Evolutionary conservation across 2,888 invertebrate species (phyloP).

Genomic region (Muscina levida): DNA sequence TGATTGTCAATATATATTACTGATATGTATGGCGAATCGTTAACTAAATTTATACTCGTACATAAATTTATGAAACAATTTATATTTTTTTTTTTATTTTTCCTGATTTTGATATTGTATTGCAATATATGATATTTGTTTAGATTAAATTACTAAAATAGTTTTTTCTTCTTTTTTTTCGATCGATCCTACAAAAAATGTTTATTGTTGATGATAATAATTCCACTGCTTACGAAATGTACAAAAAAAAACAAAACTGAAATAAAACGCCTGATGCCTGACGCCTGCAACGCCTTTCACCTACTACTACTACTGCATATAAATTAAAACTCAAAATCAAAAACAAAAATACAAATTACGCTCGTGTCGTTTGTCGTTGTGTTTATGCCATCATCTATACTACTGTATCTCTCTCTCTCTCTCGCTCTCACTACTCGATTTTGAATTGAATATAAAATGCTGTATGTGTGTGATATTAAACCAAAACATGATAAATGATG

Average conservation of each 20-base stretch:
- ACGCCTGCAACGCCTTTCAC: conserved; percentile 56
- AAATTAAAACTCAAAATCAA: too few species aligned
- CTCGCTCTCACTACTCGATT: too few species aligned
- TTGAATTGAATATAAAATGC: too few species aligned
- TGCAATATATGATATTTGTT: conserved; percentile 8
- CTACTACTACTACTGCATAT: conserved; percentile 30
- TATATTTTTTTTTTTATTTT: too few species aligned
- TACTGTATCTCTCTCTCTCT: background rate
- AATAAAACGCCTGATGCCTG: conserved; percentile 21
- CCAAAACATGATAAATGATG: conserved; percentile 15
- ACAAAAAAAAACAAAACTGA: background rate
- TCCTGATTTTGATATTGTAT: too few species aligned
- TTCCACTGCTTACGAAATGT: conserved; percentile 14
- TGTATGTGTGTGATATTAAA: background rate
- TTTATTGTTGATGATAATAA: conserved; percentile 33
- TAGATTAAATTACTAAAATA: conserved; percentile 33
- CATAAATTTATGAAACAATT: background rate
- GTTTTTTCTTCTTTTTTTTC: conserved; percentile 29
- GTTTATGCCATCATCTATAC: conserved; percentile 21
- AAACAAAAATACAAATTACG: conserved; percentile 12
- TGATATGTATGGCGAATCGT: background rate
- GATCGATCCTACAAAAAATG: conserved; percentile 2
- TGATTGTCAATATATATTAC: conserved; percentile 9
- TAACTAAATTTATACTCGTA: too few species aligned
- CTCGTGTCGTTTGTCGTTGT: conserved; percentile 5